A percentile compares a stretch with the other conserved stretches of the same genome.
Evolutionary conservation across 2,113 vertebrate species (phyloP).

Genomic region (Larimichthys polyactis): DNA sequence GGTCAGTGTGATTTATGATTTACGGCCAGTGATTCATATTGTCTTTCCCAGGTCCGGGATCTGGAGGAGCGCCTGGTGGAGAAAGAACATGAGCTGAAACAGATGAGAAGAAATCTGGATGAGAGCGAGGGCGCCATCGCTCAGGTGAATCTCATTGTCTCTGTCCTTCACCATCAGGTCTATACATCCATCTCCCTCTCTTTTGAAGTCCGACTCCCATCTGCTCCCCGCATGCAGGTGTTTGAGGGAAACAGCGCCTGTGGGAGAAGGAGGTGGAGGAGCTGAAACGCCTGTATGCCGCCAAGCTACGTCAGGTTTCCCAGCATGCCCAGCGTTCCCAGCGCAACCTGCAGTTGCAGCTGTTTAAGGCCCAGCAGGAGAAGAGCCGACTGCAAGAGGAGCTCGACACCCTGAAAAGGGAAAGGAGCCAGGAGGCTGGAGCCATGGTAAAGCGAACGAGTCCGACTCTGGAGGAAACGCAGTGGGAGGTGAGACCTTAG

Average conservation of each 20-base stretch:
- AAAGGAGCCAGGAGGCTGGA: conserved; percentile 72
- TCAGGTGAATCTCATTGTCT: conserved; percentile 84
- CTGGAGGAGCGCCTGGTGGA: conserved; percentile 91
- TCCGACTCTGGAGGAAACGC: conserved; percentile 91
- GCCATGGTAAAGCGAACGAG: conserved; percentile 73
- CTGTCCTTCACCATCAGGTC: background rate
- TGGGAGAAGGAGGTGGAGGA: conserved; percentile 96
- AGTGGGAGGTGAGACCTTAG: conserved; percentile 90
- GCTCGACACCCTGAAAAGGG: conserved; percentile 84
- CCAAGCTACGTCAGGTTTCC: conserved; percentile 92
- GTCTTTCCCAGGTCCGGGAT: conserved; percentile 84
- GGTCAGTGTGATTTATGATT: background rate
- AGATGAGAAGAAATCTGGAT: conserved; percentile 92
- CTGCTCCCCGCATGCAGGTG: conserved; percentile 80
- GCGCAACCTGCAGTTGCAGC: conserved; percentile 92
- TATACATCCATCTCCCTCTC: background rate
- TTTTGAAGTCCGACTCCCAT: conserved; percentile 28
- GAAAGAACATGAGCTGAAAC: conserved; percentile 91
- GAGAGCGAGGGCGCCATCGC: conserved; percentile 92
- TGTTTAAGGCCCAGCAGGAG: conserved; percentile 95
- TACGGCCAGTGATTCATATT: background rate
- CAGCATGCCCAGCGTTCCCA: conserved; percentile 95
- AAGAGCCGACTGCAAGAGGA: conserved; percentile 92
- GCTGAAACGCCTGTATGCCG: conserved; percentile 92
- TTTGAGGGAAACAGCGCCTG: conserved; percentile 95